Conservation (phyloP, 2,113 vertebrate genomes). For the Brachyhypopomus gauderio region DNA sequence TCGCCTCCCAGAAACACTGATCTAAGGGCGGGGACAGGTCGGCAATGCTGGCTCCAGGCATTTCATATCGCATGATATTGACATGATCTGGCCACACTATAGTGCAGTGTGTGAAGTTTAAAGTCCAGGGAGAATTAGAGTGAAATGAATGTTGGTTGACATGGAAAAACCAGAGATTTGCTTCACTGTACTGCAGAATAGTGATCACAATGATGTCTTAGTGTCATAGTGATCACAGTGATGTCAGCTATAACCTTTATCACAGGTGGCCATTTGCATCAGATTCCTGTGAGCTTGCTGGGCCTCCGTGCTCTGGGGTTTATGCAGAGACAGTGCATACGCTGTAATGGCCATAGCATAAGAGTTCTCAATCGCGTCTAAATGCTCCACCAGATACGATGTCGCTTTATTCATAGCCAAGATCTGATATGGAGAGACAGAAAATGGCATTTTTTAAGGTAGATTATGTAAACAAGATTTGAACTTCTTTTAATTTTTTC, state of each 20-base stretch:
- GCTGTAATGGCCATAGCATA: conserved; percentile 58
- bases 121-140: no score
- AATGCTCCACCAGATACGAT: conserved; percentile 40
- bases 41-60: not conserved
- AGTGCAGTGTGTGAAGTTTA: no score
- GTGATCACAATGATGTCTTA: no score
- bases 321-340: conserved; percentile 52
- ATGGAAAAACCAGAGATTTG: no score
- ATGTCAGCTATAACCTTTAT: conserved; percentile 29
- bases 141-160: no score
- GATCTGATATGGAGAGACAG: conserved; percentile 52
- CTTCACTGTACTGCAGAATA: no score
- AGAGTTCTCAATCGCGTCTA: conserved; percentile 41
- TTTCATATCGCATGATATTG: not conserved
- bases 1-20: conserved; percentile 56
- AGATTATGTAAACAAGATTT: no score
- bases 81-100: not conserved
- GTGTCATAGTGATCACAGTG: not conserved
- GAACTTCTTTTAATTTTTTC: no score
- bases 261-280: conserved; percentile 41
- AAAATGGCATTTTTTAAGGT: not conserved
- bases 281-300: conserved; percentile 41
- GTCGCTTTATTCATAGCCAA: conserved; percentile 43
- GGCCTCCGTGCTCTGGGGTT: not conserved
- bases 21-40: not conserved